These are phyloP conservation scores for Cerastoderma edule DNA, from an alignment of 2,888 invertebrate species.

Conservation along the genomic window DNA sequence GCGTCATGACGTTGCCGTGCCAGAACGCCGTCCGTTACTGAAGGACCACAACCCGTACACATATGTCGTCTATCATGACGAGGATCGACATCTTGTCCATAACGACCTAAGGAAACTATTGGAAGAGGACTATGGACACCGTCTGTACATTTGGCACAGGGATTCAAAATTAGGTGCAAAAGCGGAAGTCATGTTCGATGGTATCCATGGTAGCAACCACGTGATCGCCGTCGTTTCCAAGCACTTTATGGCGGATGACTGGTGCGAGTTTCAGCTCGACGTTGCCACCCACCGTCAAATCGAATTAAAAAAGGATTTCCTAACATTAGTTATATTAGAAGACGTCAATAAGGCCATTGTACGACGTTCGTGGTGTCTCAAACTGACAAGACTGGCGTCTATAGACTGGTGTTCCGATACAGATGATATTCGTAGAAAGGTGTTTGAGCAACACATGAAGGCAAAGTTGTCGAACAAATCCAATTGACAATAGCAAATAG, in stretches of 20 bases:
- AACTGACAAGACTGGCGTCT: constrained; percentile 29
- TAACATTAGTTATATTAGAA: constrained; percentile 43
- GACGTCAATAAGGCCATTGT: constrained; percentile 31
- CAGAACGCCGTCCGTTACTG: constrained; percentile 24
- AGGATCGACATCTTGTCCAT: constrained; percentile 20
- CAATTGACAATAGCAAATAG: not conserved
- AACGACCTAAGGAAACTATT: constrained; percentile 6
- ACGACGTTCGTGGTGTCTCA: constrained; percentile 31
- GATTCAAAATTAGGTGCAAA: constrained; percentile 24
- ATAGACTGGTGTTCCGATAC: constrained; percentile 30
- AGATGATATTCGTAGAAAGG: constrained; percentile 23
- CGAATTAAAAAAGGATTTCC: constrained; percentile 20
- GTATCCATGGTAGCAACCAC: constrained; percentile 46
- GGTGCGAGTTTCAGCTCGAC: constrained; percentile 57
- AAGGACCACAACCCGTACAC: constrained; percentile 14
- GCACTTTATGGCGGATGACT: constrained; percentile 45
- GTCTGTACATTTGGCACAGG: constrained; percentile 29
- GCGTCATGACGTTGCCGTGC: not conserved
- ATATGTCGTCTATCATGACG: constrained; percentile 30
- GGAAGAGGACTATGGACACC: constrained; percentile 26
- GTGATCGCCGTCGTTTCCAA: constrained; percentile 53
- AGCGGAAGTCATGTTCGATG: constrained; percentile 41
- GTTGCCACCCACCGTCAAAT: constrained; percentile 41
- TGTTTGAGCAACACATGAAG: constrained; percentile 38
- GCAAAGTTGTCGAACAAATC: not conserved